Conservation (phyloP, 1,140 invertebrate genomes). For the Atopsyche davidsoni region DNA sequence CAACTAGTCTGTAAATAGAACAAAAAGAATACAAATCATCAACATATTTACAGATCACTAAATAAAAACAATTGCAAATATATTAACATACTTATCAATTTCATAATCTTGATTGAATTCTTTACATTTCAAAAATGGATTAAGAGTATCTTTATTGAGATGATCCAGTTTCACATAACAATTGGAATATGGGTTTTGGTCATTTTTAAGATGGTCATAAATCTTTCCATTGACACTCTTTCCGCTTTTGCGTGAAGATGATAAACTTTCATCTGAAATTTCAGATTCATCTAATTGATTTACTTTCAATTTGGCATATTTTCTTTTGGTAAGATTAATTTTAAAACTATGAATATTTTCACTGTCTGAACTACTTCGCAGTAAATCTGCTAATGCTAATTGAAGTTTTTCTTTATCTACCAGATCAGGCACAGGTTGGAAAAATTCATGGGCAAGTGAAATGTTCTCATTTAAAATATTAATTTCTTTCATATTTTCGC, state of each 20-base stretch:
- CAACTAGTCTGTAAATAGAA: conserved; percentile 4
- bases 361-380: conserved; percentile 9
- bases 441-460: no score
- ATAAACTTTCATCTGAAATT: neutral
- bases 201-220: conserved; percentile 6
- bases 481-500: no score
- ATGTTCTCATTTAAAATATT: no score
- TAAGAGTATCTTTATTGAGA: neutral
- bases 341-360: neutral
- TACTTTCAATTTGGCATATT: conserved; percentile 9
- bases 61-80: neutral
- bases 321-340: neutral
- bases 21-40: neutral
- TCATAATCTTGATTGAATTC: neutral
- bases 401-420: no score
- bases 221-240: neutral
- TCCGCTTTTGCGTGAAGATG: neutral
- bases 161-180: neutral
- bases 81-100: conserved; percentile 9
- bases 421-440: no score
- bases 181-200: conserved; percentile 4
- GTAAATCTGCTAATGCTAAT: conserved; percentile 10
- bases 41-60: no score
- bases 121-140: conserved; percentile 6
- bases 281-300: conserved; percentile 3